Evolutionary conservation across 1,140 invertebrate species (phyloP).

Genomic region (Drosophila pectinifera): DNA sequence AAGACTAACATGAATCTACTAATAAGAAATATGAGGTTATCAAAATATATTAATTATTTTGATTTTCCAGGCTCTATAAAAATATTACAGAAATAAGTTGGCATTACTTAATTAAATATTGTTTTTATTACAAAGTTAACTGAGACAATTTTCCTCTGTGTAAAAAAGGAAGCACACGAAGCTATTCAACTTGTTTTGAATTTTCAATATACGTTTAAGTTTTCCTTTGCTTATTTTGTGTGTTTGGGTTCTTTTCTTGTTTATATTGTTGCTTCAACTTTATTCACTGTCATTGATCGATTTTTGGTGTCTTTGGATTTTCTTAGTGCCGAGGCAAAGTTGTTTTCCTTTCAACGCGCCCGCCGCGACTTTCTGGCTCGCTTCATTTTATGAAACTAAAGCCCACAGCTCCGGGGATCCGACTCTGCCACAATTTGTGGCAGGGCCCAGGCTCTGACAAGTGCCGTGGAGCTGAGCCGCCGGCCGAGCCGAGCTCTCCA

Average conservation of each 20-base stretch:
- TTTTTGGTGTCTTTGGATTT: conserved; percentile 12
- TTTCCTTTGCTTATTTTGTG: conserved; percentile 20
- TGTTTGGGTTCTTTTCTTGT: conserved; percentile 30
- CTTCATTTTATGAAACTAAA: conserved; percentile 77
- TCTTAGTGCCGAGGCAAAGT: conserved; percentile 36
- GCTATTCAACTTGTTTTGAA: conserved; percentile 60
- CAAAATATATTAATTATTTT: too few species aligned
- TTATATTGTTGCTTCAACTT: conserved; percentile 36
- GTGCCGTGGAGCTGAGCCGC: conserved; percentile 20
- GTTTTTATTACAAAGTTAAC: background rate
- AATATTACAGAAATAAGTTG: background rate
- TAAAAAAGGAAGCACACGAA: conserved; percentile 40
- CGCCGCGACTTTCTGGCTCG: conserved; percentile 73
- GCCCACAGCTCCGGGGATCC: conserved; percentile 30
- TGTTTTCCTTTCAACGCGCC: conserved; percentile 56
- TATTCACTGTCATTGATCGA: conserved; percentile 49
- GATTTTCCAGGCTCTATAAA: background rate
- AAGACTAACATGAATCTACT: too few species aligned
- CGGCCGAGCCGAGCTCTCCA: conserved; percentile 15
- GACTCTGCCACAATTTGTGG: conserved; percentile 44
- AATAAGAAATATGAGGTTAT: too few species aligned
- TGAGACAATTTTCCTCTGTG: conserved; percentile 2
- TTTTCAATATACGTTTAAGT: conserved; percentile 64
- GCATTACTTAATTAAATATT: background rate
- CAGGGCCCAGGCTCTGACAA: conserved; percentile 28